Evolutionary conservation across 2,888 invertebrate genomes (phyloP).

Genomic region (Acronicta leporina): DNA sequence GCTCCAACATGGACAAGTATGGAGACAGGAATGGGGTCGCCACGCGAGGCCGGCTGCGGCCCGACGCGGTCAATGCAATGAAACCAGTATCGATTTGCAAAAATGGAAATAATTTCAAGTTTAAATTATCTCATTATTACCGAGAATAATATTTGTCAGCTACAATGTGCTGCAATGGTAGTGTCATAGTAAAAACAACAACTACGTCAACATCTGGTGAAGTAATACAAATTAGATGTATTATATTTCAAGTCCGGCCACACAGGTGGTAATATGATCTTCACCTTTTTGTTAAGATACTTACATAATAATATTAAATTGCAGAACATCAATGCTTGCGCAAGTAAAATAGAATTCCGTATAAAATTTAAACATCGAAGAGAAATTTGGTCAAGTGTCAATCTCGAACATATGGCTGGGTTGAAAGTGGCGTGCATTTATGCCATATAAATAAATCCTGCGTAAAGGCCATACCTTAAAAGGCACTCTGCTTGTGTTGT

Average conservation of each 20-base stretch:
- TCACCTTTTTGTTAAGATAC: constrained; percentile 39
- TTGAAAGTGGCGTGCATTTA: constrained; percentile 85
- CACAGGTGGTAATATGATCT: constrained; percentile 53
- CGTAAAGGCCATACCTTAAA: constrained; percentile 85
- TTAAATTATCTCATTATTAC: constrained; percentile 18
- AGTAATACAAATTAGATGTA: constrained; percentile 53
- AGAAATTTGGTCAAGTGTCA: constrained; percentile 83
- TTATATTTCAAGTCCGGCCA: constrained; percentile 61
- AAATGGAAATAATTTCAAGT: constrained; percentile 57
- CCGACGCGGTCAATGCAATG: constrained; percentile 72
- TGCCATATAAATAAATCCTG: constrained; percentile 84
- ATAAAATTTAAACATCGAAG: constrained; percentile 55
- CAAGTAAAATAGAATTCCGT: constrained; percentile 40
- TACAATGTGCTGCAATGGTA: background rate
- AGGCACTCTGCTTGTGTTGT: constrained; percentile 79
- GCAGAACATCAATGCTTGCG: constrained; percentile 32
- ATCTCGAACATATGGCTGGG: constrained; percentile 84
- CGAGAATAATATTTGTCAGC: constrained; percentile 2
- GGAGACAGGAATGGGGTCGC: constrained; percentile 82
- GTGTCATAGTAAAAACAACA: constrained; percentile 21
- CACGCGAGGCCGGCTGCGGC: constrained; percentile 67
- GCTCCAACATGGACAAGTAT: constrained; percentile 72
- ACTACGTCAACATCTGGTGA: constrained; percentile 15
- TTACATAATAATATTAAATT: constrained; percentile 27
- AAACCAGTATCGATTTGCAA: constrained; percentile 61